Base-by-base conservation (phyloP, 2,113 vertebrate species). In the Kryptolebias marmoratus region DNA sequence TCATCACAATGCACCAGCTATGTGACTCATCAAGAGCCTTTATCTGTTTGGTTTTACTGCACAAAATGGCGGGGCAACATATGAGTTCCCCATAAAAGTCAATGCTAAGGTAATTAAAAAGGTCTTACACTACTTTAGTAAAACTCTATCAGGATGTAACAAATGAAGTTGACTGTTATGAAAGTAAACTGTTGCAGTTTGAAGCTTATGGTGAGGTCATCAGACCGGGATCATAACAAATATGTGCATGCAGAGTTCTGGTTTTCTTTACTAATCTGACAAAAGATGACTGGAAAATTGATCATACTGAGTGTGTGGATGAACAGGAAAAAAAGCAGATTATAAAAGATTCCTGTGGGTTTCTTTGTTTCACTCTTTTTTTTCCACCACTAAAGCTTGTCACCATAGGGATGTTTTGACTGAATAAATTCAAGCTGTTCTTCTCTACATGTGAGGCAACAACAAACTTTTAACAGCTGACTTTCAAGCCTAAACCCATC, bases 371-470 rank as follows among this genome's bases (percentile, higher is more conserved):
- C 14, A 13, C 22, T 30, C 27, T 53, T 60, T 6, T 64, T 39
- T 68, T 58, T 22, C 28, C 42, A 50, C 22, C 0, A 45, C n/a
- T 44, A 63, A 77, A 58, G 22, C n/a, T 27, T 30, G 54, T 66
- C 75, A 60, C 64, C 49, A 11, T 27, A 67, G 64, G 81, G 82
- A 69, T 85, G 61, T 36, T 72, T 71, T 52, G 76, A 74, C 30
- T 59, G 39, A 77, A 83, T 81, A 15, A 73, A 69, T 79, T 79
- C 75, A 84, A 87, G 79, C 64, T 82, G 80, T 58, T 65, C 14
- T 22, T 81, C 8, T 70, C 31, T 11, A 2, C 57, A 15, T 31
- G 58, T 1, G 44, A 64, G 73, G 75, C 72, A 83, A 69, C 67
- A 49, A 0, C 64, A 73, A 78, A 64, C 67, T 27, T 63, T 66